These are phyloP conservation scores for Machimus rusticus DNA, from an alignment of 2,888 invertebrate genomes.

Conservation along the genomic window DNA sequence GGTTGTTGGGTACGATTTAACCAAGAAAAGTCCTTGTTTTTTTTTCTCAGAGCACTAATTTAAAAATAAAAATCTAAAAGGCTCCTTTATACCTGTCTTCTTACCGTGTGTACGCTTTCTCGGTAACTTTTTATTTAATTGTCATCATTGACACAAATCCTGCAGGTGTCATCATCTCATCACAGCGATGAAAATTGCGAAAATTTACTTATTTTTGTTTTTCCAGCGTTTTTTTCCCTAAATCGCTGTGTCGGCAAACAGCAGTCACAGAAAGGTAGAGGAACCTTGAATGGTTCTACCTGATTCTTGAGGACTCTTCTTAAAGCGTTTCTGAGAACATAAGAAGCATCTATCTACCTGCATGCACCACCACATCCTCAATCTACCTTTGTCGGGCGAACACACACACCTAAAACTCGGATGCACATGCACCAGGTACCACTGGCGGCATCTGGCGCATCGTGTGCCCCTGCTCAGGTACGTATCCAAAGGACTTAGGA, in stretches of 20 bases:
- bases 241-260: neutral
- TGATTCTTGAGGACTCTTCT: neutral
- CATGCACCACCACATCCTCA: neutral
- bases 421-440: neutral
- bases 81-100: neutral
- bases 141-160: slow-evolving; percentile 20
- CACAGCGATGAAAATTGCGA: slow-evolving; percentile 8
- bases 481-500: neutral
- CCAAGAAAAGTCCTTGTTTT: too few relatives aligned
- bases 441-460: neutral
- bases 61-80: neutral
- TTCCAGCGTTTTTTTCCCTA: neutral
- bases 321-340: neutral
- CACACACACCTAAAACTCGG: neutral
- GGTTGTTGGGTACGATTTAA: too few relatives aligned
- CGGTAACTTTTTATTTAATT: slow-evolving; percentile 14
- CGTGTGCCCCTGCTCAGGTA: neutral
- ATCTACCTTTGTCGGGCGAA: neutral
- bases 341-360: neutral
- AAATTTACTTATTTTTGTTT: slow-evolving; percentile 29
- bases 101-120: neutral
- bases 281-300: neutral
- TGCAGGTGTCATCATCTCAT: slow-evolving; percentile 23
- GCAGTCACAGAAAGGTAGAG: slow-evolving; percentile 3
- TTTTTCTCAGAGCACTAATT: too few relatives aligned